Base-by-base conservation (phyloP, 2,888 invertebrate genomes). In the Trichacis sp. region DNA sequence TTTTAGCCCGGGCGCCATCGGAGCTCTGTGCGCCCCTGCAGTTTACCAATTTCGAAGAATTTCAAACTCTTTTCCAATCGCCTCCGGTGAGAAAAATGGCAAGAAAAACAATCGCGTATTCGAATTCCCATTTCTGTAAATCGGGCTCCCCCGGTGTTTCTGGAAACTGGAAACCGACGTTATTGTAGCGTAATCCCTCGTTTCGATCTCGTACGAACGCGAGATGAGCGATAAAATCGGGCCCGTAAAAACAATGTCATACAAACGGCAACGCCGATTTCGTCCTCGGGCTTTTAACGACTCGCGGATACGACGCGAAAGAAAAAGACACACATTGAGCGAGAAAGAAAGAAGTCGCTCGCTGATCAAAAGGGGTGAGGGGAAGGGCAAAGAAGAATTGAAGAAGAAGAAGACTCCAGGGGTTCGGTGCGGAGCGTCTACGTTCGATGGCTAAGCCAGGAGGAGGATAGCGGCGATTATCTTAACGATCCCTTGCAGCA, bases 381-480 rank as follows among this genome's bases (percentile, higher is more conserved):
- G 58, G 55, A 60, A 67, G 38, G 54, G 48, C 52, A 64, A 60
- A 57, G 61, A 56, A 33, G 60, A 68, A 60, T 14, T 5, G 8
- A 24, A 24, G 24, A 24, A 24, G 57, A 58, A 53, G 57, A 64
- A 56, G 57, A 67, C 64, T 55, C 53, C 54, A 18, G 62, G 59
- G 53, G 64, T 54, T 63, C 54, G 61, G 64, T 60, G 56, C 50
- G 56, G 42, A 54, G 63, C 46, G 45, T 64, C 61, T 33, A 3
- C 24, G 33, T 2, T 58, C 48, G 53, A 53, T 43, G 30, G 77
- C 77, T 76, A 78, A 75, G 76, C 79, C 75, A 78, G 83, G 79
- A 79, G 73, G 79, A 79, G 80, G 83, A 82, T 83, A 82, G 82
- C 78, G 71, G 74, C 80, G 80, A 82, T 83, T 83, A 84, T 83